phyloP scores from a whole-genome alignment of 2,113 vertebrate genomes.

The Eptesicus fuscus region DNA sequence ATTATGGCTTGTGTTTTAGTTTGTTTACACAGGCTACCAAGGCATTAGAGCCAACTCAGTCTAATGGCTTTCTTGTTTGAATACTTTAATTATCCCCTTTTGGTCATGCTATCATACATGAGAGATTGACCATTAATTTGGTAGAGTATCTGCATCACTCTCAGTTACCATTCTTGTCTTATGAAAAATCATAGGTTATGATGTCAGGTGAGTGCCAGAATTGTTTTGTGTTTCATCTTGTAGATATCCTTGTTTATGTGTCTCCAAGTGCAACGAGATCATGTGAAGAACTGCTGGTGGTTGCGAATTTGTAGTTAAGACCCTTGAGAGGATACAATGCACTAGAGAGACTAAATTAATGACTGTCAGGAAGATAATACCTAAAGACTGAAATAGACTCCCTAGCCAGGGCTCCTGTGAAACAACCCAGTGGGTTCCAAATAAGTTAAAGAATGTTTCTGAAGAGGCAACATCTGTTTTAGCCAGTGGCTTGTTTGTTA shows the following conservation, averaged over 20 bases:
- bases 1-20: not conserved
- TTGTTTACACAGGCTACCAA: not conserved
- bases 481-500: not conserved
- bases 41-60: not conserved
- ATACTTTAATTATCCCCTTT: not conserved
- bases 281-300: not conserved
- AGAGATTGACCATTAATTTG: not conserved
- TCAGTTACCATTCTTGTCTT: not conserved
- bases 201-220: not conserved
- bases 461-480: not conserved
- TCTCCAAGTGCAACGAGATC: not conserved
- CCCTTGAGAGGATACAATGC: not conserved
- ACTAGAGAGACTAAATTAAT: not conserved
- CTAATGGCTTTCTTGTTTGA: not conserved
- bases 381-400: not conserved
- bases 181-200: not conserved
- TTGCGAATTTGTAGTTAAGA: not conserved
- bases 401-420: not conserved
- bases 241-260: not conserved
- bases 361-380: not conserved
- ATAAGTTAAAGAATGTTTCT: not conserved
- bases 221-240: not conserved
- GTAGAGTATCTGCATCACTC: not conserved
- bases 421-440: not conserved
- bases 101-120: not conserved